Conservation (phyloP, 2,113 vertebrate genomes). For the Lethenteron camtschaticum region DNA sequence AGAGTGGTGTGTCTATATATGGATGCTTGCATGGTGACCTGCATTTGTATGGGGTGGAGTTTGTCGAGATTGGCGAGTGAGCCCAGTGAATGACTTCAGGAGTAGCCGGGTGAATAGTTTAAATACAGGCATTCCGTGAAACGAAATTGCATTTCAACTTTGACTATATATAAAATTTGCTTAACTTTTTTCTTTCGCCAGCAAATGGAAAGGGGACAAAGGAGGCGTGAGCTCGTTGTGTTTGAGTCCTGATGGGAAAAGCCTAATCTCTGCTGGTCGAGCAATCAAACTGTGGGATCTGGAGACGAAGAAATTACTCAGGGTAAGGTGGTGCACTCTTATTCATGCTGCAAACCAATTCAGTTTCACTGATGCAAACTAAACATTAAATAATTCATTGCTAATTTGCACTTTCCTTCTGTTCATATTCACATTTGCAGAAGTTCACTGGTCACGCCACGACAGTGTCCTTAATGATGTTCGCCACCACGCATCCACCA, state of each 20-base stretch:
- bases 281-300: conserved; percentile 93
- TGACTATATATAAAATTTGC: background rate
- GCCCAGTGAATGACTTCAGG: too few species aligned
- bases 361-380: background rate
- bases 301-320: conserved; percentile 88
- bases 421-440: conserved; percentile 19
- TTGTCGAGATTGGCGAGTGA: too few species aligned
- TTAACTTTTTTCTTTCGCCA: conserved; percentile 14
- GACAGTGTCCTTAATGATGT: conserved; percentile 59
- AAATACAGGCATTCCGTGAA: too few species aligned
- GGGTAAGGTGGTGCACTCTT: conserved; percentile 32
- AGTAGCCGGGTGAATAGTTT: too few species aligned
- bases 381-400: background rate
- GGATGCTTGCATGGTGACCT: too few species aligned
- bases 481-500: conserved; percentile 51
- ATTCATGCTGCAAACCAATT: background rate
- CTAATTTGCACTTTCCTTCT: background rate
- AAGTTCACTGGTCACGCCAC: conserved; percentile 88
- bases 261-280: conserved; percentile 73
- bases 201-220: conserved; percentile 92
- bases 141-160: too few species aligned
- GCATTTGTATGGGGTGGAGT: too few species aligned
- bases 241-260: conserved; percentile 74
- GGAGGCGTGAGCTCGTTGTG: conserved; percentile 59
- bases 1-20: too few species aligned